Conservation (phyloP, 2,888 invertebrate species). For the Ommatoiulus sabulosus region DNA sequence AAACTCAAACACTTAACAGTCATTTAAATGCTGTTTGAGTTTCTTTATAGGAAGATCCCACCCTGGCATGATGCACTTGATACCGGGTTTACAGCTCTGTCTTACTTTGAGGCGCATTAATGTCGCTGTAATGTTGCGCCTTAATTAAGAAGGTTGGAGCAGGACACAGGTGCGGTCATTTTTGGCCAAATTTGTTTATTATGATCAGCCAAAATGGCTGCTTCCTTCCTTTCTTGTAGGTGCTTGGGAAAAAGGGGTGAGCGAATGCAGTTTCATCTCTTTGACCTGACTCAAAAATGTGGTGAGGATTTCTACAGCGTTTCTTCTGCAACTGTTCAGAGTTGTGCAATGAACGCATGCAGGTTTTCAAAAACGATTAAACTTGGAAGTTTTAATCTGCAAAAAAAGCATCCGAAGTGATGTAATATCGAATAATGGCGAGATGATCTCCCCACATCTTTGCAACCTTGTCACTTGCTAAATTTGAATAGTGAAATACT, state of each 20-base stretch:
- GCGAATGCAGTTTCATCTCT: background rate
- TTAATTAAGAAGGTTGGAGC: background rate
- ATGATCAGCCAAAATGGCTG: background rate
- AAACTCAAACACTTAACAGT: slow-evolving; percentile 3
- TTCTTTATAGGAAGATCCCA: background rate
- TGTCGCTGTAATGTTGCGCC: background rate
- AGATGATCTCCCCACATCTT: too few relatives aligned
- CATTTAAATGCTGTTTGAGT: background rate
- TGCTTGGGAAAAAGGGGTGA: background rate
- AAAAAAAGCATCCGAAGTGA: too few relatives aligned
- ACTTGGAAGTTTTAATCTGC: too few relatives aligned
- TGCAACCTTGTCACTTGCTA: too few relatives aligned
- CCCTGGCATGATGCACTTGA: background rate
- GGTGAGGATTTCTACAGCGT: too few relatives aligned
- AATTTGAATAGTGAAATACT: too few relatives aligned
- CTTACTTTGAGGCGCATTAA: background rate
- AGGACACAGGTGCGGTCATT: background rate
- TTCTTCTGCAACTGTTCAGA: too few relatives aligned
- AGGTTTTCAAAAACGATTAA: too few relatives aligned
- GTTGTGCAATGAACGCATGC: too few relatives aligned
- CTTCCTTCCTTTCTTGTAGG: background rate
- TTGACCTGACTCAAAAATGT: background rate
- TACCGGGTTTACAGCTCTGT: background rate
- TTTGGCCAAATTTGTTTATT: slow-evolving; percentile 7
- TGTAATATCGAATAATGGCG: too few relatives aligned